A percentile compares a stretch with the other conserved stretches of the same genome.
Evolutionary conservation across 1,140 invertebrate species (phyloP).

Genomic region (Lasaia peninsularis): DNA sequence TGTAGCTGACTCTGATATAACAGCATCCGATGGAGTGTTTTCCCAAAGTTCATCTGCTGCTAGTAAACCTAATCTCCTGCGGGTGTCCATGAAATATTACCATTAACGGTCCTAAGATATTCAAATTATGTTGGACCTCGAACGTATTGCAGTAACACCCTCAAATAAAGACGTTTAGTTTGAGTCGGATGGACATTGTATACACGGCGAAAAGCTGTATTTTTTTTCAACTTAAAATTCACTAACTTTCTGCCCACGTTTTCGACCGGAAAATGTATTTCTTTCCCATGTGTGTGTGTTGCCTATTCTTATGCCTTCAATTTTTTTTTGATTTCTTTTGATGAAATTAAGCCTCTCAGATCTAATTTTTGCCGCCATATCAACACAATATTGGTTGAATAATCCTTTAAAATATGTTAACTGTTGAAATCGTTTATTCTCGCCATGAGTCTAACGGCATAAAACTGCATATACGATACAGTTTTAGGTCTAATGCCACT

Average conservation of each 20-base stretch:
- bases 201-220: slow-evolving; percentile 43
- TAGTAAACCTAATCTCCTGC: slow-evolving; percentile 34
- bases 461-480: slow-evolving; percentile 17
- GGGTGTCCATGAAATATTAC: slow-evolving; percentile 34
- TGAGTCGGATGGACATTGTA: slow-evolving; percentile 56
- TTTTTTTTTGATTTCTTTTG: too few relatives aligned
- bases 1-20: slow-evolving; percentile 30
- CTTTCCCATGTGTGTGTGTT: too few relatives aligned
- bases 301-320: too few relatives aligned
- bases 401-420: too few relatives aligned
- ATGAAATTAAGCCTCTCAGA: too few relatives aligned
- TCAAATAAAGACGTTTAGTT: slow-evolving; percentile 60
- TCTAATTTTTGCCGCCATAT: too few relatives aligned
- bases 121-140: slow-evolving; percentile 47
- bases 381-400: too few relatives aligned
- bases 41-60: slow-evolving; percentile 37
- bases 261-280: slow-evolving; percentile 22
- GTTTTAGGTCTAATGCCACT: slow-evolving; percentile 17
- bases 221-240: slow-evolving; percentile 31
- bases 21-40: slow-evolving; percentile 31
- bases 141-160: slow-evolving; percentile 54
- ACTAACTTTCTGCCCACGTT: slow-evolving; percentile 28
- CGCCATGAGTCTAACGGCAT: slow-evolving; percentile 18
- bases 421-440: too few relatives aligned
- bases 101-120: slow-evolving; percentile 46